Evolutionary conservation across 2,888 invertebrate species (phyloP).

Genomic region (Geophilus truncorum): DNA sequence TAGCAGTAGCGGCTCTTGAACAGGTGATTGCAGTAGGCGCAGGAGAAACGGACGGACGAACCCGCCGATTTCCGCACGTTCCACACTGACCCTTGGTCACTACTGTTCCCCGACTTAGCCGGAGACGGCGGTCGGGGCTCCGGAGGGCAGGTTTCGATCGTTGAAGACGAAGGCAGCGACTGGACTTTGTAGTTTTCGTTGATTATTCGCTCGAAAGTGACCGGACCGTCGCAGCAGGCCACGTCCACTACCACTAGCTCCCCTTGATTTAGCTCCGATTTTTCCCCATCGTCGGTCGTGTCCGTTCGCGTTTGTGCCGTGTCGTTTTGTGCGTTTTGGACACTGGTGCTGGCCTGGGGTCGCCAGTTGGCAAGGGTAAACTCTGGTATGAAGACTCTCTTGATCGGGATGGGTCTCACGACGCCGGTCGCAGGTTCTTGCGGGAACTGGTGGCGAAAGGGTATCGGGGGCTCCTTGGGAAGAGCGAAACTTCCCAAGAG

Average conservation of each 20-base stretch:
- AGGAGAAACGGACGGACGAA: conserved; percentile 54
- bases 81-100: background rate
- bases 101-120: background rate
- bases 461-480: conserved; percentile 45
- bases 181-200: conserved; percentile 72
- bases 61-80: background rate
- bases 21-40: conserved; percentile 69
- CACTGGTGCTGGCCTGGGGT: background rate
- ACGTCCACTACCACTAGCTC: conserved; percentile 67
- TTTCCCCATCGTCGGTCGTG: background rate
- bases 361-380: background rate
- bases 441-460: conserved; percentile 34
- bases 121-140: background rate
- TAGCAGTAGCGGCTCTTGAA: conserved; percentile 82
- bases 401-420: conserved; percentile 35
- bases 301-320: too few relatives aligned
- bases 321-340: background rate
- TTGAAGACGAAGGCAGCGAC: background rate
- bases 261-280: background rate
- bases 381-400: conserved; percentile 33
- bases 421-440: conserved; percentile 40
- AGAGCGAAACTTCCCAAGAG: conserved; percentile 40
- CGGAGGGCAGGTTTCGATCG: background rate
- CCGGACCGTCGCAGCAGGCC: conserved; percentile 89
- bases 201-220: conserved; percentile 74